Percentiles rank a stretch among this genome's conserved stretches.
phyloP scores from a whole-genome alignment of 2,888 invertebrate genomes.

The Ophion slaviceki region DNA sequence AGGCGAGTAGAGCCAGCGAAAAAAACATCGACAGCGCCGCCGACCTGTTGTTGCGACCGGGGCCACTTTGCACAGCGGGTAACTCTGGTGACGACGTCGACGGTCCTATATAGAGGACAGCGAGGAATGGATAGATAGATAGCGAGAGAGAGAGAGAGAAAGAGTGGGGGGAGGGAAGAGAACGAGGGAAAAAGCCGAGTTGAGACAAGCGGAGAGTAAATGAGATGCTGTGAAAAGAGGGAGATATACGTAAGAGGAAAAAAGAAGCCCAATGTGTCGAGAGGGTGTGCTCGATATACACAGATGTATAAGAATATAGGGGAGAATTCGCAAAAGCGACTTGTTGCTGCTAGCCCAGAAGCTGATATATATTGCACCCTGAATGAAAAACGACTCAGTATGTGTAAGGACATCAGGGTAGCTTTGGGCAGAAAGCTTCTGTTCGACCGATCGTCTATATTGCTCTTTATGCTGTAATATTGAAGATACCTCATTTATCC shows the following conservation, averaged over 20 bases:
- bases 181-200: conserved; percentile 16
- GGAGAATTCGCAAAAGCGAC: conserved; percentile 25
- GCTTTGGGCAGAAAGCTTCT: not conserved
- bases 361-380: not conserved
- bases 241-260: conserved; percentile 22
- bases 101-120: conserved; percentile 40
- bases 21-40: conserved; percentile 46
- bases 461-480: too few relatives aligned
- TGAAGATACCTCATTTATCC: too few relatives aligned
- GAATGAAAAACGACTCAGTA: not conserved
- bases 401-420: not conserved
- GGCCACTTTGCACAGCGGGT: conserved; percentile 53
- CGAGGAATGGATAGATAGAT: conserved; percentile 42
- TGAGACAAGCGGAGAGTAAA: conserved; percentile 35
- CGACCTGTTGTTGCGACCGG: conserved; percentile 44
- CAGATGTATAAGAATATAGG: not conserved
- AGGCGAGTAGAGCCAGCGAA: conserved; percentile 60
- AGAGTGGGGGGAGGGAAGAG: conserved; percentile 1
- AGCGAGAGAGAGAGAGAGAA: not conserved
- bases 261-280: conserved; percentile 13
- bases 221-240: conserved; percentile 28
- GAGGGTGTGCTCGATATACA: conserved; percentile 18
- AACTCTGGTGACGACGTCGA: conserved; percentile 51
- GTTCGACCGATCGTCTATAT: too few relatives aligned
- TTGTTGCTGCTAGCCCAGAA: conserved; percentile 20